Percentiles rank a stretch among this genome's conserved stretches.
Evolutionary conservation across 1,140 invertebrate genomes (phyloP).

Genomic region (Zophobas atratus): DNA sequence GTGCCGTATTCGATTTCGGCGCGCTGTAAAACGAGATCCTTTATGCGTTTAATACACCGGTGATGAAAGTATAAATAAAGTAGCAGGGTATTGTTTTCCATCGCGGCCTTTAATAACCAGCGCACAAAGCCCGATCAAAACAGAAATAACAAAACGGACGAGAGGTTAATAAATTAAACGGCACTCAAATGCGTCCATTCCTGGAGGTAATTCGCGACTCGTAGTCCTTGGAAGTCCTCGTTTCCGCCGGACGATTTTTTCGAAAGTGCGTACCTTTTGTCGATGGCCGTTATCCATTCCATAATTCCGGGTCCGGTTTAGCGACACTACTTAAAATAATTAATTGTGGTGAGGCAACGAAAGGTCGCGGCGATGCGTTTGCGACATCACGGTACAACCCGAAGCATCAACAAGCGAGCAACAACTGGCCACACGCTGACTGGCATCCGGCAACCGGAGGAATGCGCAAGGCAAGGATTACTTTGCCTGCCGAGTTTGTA

Average conservation of each 20-base stretch:
- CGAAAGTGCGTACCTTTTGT: constrained; percentile 53
- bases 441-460: constrained; percentile 50
- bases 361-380: constrained; percentile 44
- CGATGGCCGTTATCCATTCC: constrained; percentile 58
- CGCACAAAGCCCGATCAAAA: background rate
- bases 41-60: constrained; percentile 3
- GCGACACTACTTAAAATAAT: constrained; percentile 31
- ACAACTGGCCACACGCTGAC: constrained; percentile 54
- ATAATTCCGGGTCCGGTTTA: constrained; percentile 37
- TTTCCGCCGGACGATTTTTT: background rate
- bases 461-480: constrained; percentile 55
- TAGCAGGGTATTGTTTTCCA: background rate
- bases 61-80: constrained; percentile 24
- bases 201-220: background rate
- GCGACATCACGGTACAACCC: constrained; percentile 45
- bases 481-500: constrained; percentile 26
- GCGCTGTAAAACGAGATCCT: background rate
- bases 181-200: background rate
- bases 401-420: constrained; percentile 54
- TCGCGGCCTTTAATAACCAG: background rate
- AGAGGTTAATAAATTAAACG: constrained; percentile 28
- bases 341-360: constrained; percentile 33
- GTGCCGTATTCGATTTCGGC: background rate
- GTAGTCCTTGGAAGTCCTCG: background rate
- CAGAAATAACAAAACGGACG: constrained; percentile 10